phyloP scores from a whole-genome alignment of 2,888 invertebrate species.

The Epistrophella euchroma region DNA sequence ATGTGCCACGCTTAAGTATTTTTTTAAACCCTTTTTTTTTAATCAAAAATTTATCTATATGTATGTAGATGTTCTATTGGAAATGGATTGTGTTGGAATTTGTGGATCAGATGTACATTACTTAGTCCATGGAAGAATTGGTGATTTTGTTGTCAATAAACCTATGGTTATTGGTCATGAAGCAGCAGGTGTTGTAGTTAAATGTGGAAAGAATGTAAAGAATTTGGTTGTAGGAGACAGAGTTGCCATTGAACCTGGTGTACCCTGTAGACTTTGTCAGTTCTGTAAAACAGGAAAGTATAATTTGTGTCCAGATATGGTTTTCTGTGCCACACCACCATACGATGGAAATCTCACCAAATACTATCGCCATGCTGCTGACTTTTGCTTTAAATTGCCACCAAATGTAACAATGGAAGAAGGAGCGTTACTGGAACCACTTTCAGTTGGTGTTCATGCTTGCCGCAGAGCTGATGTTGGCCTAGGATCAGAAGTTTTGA shows the following conservation, averaged over 20 bases:
- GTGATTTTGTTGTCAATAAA: conserved; percentile 91
- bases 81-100: conserved; percentile 97
- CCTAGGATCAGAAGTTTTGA: conserved; percentile 89
- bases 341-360: conserved; percentile 93
- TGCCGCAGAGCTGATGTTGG: conserved; percentile 92
- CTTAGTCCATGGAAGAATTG: conserved; percentile 92
- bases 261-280: conserved; percentile 92
- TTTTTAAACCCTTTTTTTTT: conserved; percentile 8
- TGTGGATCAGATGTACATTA: conserved; percentile 99
- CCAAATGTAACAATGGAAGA: conserved; percentile 96
- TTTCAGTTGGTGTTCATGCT: conserved; percentile 97
- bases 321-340: conserved; percentile 98
- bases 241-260: conserved; percentile 97
- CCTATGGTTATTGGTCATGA: conserved; percentile 99
- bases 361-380: conserved; percentile 95
- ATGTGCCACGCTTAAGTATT: too few relatives aligned
- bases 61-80: conserved; percentile 85
- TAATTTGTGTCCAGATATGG: conserved; percentile 94
- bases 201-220: conserved; percentile 89
- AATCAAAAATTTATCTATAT: not conserved
- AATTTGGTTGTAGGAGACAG: conserved; percentile 92
- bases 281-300: conserved; percentile 94
- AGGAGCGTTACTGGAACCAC: conserved; percentile 96
- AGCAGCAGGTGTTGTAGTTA: conserved; percentile 91
- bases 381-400: conserved; percentile 95